phyloP scores from a whole-genome alignment of 2,797 vertebrate species.

The Rhadinocentrus ornatus region DNA sequence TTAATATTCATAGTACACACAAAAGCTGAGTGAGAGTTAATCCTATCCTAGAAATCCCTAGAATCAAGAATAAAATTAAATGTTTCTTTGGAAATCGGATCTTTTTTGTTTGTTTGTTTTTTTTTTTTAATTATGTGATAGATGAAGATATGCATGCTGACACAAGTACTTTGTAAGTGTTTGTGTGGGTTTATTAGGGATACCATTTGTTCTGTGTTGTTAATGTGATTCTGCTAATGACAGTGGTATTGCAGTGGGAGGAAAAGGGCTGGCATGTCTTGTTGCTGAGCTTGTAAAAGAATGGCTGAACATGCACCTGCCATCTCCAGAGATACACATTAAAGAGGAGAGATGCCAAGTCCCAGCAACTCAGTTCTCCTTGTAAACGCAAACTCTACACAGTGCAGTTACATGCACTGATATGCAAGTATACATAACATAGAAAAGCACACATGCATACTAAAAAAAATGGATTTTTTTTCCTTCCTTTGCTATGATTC shows the following conservation, averaged over 20 bases:
- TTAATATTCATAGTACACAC: slow-evolving; percentile 34
- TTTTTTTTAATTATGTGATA: slow-evolving; percentile 7
- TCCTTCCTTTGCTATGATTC: slow-evolving; percentile 23
- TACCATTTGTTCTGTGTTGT: slow-evolving; percentile 61
- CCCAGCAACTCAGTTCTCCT: slow-evolving; percentile 56
- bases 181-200: slow-evolving; percentile 52
- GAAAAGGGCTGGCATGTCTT: slow-evolving; percentile 61
- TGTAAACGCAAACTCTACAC: slow-evolving; percentile 31
- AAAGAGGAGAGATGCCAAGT: slow-evolving; percentile 75
- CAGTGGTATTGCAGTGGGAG: slow-evolving; percentile 68
- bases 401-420: slow-evolving; percentile 8
- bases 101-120: slow-evolving; percentile 11
- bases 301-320: slow-evolving; percentile 84
- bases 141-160: slow-evolving; percentile 42
- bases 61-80: slow-evolving; percentile 12
- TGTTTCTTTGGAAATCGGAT: slow-evolving; percentile 7
- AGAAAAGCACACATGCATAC: slow-evolving; percentile 11
- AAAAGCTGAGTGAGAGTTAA: slow-evolving; percentile 5
- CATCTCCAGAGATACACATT: slow-evolving; percentile 84
- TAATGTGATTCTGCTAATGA: slow-evolving; percentile 73
- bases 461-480: slow-evolving; percentile 20
- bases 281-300: slow-evolving; percentile 81
- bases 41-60: neutral
- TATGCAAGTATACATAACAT: neutral
- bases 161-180: slow-evolving; percentile 29